Evolutionary conservation across 2,113 vertebrate genomes (phyloP).

Genomic region (Mustela nigripes): DNA sequence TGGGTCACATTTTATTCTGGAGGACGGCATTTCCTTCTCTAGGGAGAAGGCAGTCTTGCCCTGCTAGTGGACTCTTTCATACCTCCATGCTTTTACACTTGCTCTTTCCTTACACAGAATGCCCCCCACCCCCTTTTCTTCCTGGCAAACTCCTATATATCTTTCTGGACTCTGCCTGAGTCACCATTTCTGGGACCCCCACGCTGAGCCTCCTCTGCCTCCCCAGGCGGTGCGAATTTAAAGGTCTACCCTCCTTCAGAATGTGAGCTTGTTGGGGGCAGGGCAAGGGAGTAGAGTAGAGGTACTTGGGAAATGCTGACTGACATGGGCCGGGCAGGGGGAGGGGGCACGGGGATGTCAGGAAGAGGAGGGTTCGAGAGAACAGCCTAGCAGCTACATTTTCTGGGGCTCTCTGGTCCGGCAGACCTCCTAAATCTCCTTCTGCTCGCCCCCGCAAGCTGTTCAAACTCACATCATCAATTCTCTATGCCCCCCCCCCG

Average conservation of each 20-base stretch:
- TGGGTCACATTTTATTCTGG: not conserved
- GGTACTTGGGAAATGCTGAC: not conserved
- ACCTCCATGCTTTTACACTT: not conserved
- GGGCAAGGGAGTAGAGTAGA: not conserved
- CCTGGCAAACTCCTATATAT: not conserved
- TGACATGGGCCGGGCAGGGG: not conserved
- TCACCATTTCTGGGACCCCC: not conserved
- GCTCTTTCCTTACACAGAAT: slow-evolving; percentile 21
- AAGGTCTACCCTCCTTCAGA: not conserved
- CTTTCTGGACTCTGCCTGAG: slow-evolving; percentile 1
- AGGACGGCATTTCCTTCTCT: slow-evolving; percentile 39
- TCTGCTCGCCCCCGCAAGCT: not conserved
- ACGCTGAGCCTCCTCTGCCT: slow-evolving; percentile 23
- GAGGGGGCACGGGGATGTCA: not conserved
- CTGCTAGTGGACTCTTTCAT: not conserved
- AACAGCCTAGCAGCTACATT: not conserved
- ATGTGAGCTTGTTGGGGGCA: not conserved
- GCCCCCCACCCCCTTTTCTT: not conserved
- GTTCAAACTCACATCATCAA: slow-evolving; percentile 8
- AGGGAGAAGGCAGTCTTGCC: not conserved
- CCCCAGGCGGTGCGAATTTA: not conserved
- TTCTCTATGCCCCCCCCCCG: not conserved
- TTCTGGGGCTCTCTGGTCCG: not conserved
- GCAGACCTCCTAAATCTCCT: not conserved
- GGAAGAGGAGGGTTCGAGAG: slow-evolving; percentile 35